A percentile compares a stretch with the other conserved stretches of the same genome.
These are phyloP conservation scores for Nothocercus nigrocapillus DNA, from an alignment of 2,113 vertebrate genomes.

Conservation along the genomic window DNA sequence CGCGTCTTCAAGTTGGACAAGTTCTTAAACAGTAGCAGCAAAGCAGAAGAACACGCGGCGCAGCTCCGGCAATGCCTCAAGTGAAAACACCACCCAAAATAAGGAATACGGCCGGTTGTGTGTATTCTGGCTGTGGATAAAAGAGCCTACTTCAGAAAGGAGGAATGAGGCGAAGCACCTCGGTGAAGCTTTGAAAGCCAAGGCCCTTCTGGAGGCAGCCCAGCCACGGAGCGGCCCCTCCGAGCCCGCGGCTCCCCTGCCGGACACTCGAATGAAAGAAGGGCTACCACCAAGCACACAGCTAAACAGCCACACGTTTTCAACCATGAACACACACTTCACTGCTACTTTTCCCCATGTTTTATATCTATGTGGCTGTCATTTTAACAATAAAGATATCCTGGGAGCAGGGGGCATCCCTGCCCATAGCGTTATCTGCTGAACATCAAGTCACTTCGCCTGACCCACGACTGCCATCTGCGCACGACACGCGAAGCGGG, in stretches of 20 bases:
- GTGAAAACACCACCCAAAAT: constrained; percentile 55
- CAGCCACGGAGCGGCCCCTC: constrained; percentile 20
- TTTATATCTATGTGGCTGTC: background rate
- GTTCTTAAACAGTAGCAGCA: constrained; percentile 52
- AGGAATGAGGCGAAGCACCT: constrained; percentile 45
- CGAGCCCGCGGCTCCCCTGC: background rate
- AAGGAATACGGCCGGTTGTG: constrained; percentile 38
- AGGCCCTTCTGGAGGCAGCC: constrained; percentile 41
- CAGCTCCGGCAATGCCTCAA: constrained; percentile 35
- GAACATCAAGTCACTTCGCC: background rate
- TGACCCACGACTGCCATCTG: accelerated
- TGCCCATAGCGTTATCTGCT: accelerated
- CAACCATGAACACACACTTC: background rate
- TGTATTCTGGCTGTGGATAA: constrained; percentile 69
- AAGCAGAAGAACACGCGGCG: constrained; percentile 32
- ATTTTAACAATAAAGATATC: background rate
- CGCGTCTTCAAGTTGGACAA: constrained; percentile 38
- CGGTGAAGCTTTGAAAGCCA: constrained; percentile 49
- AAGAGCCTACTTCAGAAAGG: constrained; percentile 59
- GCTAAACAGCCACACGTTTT: background rate
- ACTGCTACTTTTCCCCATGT: background rate
- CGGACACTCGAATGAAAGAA: constrained; percentile 16
- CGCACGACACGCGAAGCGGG: accelerated
- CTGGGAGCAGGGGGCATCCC: accelerated
- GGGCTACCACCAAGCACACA: background rate